Conservation (phyloP, 2,113 vertebrate genomes). For the Ursus arctos region DNA sequence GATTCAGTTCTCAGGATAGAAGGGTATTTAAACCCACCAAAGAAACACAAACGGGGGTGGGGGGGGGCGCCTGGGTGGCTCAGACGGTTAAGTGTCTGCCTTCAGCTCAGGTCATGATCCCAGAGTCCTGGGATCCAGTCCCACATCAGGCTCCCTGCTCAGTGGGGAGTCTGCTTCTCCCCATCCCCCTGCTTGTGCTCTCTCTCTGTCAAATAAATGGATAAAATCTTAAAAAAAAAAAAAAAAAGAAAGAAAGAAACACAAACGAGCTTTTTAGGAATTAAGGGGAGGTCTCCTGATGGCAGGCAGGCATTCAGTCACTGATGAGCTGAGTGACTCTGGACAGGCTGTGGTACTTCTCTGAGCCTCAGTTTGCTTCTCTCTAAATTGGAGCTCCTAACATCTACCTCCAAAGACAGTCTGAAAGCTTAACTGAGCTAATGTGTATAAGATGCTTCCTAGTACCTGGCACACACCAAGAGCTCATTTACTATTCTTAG, state of each 20-base stretch:
- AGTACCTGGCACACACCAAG: background rate
- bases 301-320: background rate
- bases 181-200: too few relatives aligned
- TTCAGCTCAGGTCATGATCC: too few relatives aligned
- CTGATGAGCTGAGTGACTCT: background rate
- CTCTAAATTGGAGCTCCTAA: background rate
- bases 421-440: background rate
- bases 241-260: background rate
- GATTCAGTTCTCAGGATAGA: background rate
- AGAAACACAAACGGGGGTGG: background rate
- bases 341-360: background rate
- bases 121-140: too few relatives aligned
- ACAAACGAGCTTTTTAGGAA: background rate
- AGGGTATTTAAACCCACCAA: slow-evolving; percentile 51
- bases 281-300: background rate
- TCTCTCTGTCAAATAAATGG: too few relatives aligned
- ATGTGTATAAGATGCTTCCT: background rate
- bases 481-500: background rate
- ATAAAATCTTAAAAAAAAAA: too few relatives aligned
- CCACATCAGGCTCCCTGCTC: too few relatives aligned
- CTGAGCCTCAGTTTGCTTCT: slow-evolving; percentile 21
- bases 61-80: too few relatives aligned
- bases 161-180: too few relatives aligned
- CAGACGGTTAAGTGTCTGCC: too few relatives aligned
- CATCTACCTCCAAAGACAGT: background rate